A percentile compares a stretch with the other conserved stretches of the same genome.
Evolutionary conservation across 1,140 invertebrate species (phyloP).

Genomic region (Ceratitis capitata): DNA sequence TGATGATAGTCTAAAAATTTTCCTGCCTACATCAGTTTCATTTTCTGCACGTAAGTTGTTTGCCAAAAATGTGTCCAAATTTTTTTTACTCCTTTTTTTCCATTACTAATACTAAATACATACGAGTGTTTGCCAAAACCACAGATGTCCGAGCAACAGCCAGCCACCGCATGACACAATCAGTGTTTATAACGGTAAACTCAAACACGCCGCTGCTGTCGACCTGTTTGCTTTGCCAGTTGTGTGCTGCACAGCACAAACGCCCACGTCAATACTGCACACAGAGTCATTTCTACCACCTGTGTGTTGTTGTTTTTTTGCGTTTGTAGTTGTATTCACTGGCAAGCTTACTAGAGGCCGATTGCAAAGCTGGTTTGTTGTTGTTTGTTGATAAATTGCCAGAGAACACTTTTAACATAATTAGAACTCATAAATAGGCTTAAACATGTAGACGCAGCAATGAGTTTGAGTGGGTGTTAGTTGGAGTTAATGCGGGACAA

Average conservation of each 20-base stretch:
- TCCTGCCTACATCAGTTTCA: not conserved
- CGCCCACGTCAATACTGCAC: not conserved
- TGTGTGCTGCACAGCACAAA: not conserved
- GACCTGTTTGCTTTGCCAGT: not conserved
- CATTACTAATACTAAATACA: no score
- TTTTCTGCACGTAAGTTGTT: not conserved
- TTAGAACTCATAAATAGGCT: not conserved
- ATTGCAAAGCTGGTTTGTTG: not conserved
- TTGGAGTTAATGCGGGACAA: not conserved
- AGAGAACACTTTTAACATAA: conserved; percentile 27
- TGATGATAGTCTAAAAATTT: not conserved
- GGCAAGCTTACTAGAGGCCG: not conserved
- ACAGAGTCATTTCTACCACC: not conserved
- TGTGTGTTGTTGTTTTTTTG: not conserved
- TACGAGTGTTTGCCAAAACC: not conserved
- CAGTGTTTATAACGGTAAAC: not conserved
- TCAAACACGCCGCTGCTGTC: not conserved
- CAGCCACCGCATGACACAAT: no score
- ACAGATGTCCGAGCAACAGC: not conserved
- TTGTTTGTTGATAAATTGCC: conserved; percentile 24
- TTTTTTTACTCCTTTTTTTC: not conserved
- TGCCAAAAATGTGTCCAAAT: conserved; percentile 21
- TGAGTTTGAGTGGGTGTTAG: not conserved
- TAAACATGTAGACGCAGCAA: not conserved
- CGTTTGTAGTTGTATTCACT: not conserved